Evolutionary conservation across 2,113 vertebrate species (phyloP), one percentile per base, ranked within the genome.

Genomic region (Lutjanus erythropterus): DNA sequence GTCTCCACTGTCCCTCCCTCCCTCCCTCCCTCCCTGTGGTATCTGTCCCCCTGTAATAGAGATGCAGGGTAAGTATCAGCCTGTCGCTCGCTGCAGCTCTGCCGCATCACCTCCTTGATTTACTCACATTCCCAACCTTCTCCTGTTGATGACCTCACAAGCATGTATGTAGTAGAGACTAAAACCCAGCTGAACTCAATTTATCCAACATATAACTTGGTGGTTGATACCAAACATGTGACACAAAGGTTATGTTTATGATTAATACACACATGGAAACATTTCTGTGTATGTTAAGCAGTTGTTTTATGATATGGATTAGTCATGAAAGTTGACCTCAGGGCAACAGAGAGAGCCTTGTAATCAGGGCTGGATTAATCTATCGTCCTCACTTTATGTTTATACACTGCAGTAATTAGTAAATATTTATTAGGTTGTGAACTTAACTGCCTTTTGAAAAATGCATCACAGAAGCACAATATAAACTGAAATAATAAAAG

Each of bases 1-100:
- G 41, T 78, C 78, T 78, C 27, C 74, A n/a, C 71, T 80, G 71
- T 83, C 71, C 56, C 81, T 62, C 84, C 83, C 71, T 46, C 41
- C 60, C 55, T 69, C 56, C 81, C 59, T 82, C 83, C 71, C 47
- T 46, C 60, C 55, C 56, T 66, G 69, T 65, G 86, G 76, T 87
- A 60, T 85, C 66, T 90, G 66, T 80, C 70, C 72, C 75, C 59
- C 80, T 86, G 55, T 87, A 85, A 84, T 91, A 95, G 95, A 95
- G 88, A 91, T 95, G 50, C 94, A 92, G 92, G 95, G 95, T 95
- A 89, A 94, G 94, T 95, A 94, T 90, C 39, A 37, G 66, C 71
- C 73, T 81, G 31, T 69, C 71, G 60, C 77, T 47, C 78, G 29
- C 78, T 31, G 5, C 52, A 60, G 39, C 71, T 61, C 19, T 67